phyloP scores from a whole-genome alignment of 2,888 invertebrate species.

The Sympetrum striolatum region DNA sequence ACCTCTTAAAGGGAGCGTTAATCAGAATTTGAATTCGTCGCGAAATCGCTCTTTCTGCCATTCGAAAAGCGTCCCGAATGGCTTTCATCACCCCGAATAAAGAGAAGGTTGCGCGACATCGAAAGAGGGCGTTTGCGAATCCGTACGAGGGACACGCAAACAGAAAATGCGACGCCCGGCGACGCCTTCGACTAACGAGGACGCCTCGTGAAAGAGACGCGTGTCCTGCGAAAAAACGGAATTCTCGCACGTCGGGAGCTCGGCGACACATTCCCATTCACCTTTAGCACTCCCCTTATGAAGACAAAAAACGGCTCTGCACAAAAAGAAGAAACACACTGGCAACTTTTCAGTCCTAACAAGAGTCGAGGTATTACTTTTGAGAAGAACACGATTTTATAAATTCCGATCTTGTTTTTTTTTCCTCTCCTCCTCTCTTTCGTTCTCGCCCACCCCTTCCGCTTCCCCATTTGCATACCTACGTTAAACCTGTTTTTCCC shows the following conservation, averaged over 20 bases:
- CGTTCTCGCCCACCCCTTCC: not conserved
- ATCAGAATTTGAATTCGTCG: no score
- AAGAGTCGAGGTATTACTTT: not conserved
- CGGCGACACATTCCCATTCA: not conserved
- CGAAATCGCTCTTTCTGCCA: no score
- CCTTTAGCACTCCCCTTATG: not conserved
- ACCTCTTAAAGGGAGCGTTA: no score
- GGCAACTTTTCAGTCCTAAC: not conserved
- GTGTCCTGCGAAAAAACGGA: not conserved
- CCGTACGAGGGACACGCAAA: no score
- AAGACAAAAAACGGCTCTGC: not conserved
- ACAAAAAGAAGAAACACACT: not conserved
- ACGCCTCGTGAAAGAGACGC: not conserved
- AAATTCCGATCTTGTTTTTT: not conserved
- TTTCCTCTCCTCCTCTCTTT: not conserved
- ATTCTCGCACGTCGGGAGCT: not conserved
- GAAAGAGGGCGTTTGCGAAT: no score
- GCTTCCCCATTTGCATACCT: not conserved
- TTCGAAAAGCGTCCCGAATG: no score
- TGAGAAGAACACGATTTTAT: not conserved
- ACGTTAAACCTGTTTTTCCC: not conserved
- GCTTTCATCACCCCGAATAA: no score
- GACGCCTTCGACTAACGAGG: not conserved
- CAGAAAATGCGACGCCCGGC: not conserved
- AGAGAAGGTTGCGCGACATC: no score